Base-by-base conservation (phyloP, 2,113 vertebrate species). In the Brachyhypopomus gauderio region DNA sequence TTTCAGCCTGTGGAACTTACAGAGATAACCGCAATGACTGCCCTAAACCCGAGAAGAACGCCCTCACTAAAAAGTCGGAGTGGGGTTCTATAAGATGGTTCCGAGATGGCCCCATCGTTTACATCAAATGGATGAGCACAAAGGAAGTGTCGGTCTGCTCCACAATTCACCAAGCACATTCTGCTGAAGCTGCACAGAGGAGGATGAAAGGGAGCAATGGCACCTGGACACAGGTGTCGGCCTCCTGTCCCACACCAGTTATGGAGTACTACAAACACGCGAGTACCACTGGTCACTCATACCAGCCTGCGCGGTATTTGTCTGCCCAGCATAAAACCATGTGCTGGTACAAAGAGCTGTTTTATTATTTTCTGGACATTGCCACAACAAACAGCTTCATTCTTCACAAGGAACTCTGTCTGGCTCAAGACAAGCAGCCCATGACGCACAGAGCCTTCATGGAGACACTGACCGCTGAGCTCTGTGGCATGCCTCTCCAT, bases 361-460 rank as follows among this genome's bases (percentile, higher is more conserved):
- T 84, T 16, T 27, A 41, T 0, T 78, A 84, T n/a, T 80, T 84
- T 3, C 45, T 52, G 45, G 45, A 52, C 45, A 52, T 3, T 77
- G 58, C 79, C 0, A 48, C 75, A 16, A 79, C 36, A 0, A 74
- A 83, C 30, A 41, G 22, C 36, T 80, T 11, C 69, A 16, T 83
- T 22, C 71, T 83, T 11, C 25, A 83, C 66, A 72, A 79, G 19
- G 72, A 82, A 25, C 58, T 80, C 1, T 60, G 58, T n/a, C 4
- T 9, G 20, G 3, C 14, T 4, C 22, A 25, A 56, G 19, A 72
- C 16, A n/a, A 62, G 9, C 7, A 55, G 3, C n/a, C 66, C 0
- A n/a, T 78, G 79, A 74, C 45, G 2, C 75, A 78, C 75, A 82
- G 69, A 82, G 69, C 6, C 19, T 80, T 80, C 17, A 9, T 84